A percentile compares a stretch with the other conserved stretches of the same genome.
phyloP scores from a whole-genome alignment of 2,113 vertebrate species.

The Polypterus bichir region DNA sequence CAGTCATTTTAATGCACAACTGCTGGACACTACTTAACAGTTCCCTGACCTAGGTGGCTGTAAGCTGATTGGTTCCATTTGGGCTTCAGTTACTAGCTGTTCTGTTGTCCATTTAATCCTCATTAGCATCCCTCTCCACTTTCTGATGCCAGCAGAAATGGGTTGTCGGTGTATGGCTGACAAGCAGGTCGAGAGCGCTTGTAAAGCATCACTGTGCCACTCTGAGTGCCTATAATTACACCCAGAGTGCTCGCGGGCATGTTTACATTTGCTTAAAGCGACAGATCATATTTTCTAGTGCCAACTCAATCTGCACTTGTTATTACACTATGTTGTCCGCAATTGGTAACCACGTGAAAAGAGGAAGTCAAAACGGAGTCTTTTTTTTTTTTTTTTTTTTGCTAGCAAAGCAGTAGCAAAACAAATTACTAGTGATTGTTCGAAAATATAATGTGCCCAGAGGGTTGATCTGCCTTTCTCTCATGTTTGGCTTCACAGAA shows the following conservation, averaged over 20 bases:
- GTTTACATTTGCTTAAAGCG: conserved; percentile 80
- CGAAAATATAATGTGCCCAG: no score
- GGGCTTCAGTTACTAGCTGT: conserved; percentile 38
- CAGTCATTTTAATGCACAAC: no score
- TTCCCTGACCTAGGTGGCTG: conserved; percentile 25
- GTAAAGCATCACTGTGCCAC: conserved; percentile 80
- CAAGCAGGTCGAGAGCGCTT: conserved; percentile 64
- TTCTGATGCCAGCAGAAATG: conserved; percentile 73
- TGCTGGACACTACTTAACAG: no score
- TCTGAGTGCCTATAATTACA: conserved; percentile 87
- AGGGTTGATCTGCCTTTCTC: no score
- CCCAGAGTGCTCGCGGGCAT: conserved; percentile 73
- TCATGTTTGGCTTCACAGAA: no score
- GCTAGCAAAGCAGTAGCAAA: no score
- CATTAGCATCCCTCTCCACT: conserved; percentile 73
- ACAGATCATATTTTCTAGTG: conserved; percentile 61
- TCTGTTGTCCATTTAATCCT: conserved; percentile 64
- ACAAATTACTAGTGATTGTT: no score
- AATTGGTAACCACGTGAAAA: conserved; percentile 32
- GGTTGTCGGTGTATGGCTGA: conserved; percentile 81
- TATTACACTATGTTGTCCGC: conserved; percentile 28
- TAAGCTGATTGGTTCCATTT: conserved; percentile 24
- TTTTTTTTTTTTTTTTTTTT: background rate
- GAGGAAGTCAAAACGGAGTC: conserved; percentile 17
- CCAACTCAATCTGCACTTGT: no score